These are phyloP conservation scores for Listronotus bonariensis DNA, from an alignment of 1,140 invertebrate genomes.

Conservation along the genomic window DNA sequence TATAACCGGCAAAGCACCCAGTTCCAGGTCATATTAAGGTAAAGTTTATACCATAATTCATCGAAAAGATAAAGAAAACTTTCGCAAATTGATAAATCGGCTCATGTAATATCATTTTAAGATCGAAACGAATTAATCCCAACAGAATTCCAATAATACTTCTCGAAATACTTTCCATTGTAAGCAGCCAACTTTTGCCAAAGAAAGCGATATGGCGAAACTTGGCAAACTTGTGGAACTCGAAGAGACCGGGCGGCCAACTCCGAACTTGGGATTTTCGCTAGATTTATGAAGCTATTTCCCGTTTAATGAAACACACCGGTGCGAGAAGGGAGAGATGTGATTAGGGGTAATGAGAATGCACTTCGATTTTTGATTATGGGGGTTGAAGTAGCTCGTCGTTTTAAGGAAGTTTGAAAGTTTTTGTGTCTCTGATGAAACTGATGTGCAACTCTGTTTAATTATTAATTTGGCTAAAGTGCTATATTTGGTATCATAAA, in stretches of 20 bases:
- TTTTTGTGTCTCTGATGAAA: not conserved
- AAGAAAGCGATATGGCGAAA: slow-evolving; percentile 36
- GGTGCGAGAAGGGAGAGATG: slow-evolving; percentile 25
- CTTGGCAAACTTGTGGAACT: slow-evolving; percentile 18
- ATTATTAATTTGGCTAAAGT: too few species aligned
- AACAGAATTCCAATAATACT: slow-evolving; percentile 38
- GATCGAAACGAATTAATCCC: slow-evolving; percentile 40
- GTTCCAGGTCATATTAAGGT: too few species aligned
- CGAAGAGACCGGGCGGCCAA: slow-evolving; percentile 15
- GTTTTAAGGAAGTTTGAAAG: slow-evolving; percentile 5
- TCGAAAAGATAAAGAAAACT: slow-evolving; percentile 15
- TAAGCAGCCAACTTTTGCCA: slow-evolving; percentile 13
- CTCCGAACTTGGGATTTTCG: slow-evolving; percentile 20
- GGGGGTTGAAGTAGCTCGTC: slow-evolving; percentile 21
- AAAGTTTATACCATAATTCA: too few species aligned
- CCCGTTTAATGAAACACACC: slow-evolving; percentile 37
- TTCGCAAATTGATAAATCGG: slow-evolving; percentile 34
- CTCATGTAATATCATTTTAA: slow-evolving; percentile 34
- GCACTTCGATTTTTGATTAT: slow-evolving; percentile 37
- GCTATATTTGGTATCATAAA: too few species aligned
- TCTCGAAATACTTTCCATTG: slow-evolving; percentile 35
- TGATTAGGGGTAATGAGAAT: slow-evolving; percentile 36
- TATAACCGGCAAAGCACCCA: too few species aligned
- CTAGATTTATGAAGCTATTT: slow-evolving; percentile 39
- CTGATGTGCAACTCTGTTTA: too few species aligned